phyloP scores from a whole-genome alignment of 2,113 vertebrate species.

The Cairina moschata region DNA sequence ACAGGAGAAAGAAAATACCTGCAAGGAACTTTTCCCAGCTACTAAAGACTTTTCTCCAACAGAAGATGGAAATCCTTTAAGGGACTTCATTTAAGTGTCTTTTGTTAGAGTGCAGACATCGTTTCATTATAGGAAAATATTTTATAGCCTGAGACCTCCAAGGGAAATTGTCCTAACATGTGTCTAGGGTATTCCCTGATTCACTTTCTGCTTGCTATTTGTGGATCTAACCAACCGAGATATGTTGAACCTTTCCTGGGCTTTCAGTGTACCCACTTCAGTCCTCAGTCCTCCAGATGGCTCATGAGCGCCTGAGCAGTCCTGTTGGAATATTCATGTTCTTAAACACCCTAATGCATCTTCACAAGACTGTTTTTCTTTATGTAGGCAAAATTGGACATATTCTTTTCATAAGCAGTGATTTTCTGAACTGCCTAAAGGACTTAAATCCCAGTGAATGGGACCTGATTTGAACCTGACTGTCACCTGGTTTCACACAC shows the following conservation, averaged over 20 bases:
- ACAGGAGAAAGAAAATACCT: not conserved
- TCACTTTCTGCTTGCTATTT: not conserved
- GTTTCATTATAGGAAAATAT: not conserved
- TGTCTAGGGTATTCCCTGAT: not conserved
- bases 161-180: not conserved
- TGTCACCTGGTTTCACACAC: not conserved
- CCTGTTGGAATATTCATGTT: not conserved
- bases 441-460: not conserved
- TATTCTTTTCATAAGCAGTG: not conserved
- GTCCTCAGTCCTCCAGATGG: rapidly evolving
- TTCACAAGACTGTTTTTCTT: not conserved
- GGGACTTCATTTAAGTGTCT: not conserved
- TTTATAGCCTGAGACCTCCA: not conserved
- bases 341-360: not conserved
- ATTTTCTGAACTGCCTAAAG: not conserved
- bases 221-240: not conserved
- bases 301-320: rapidly evolving
- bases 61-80: not conserved
- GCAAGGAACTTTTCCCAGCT: not conserved
- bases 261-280: not conserved
- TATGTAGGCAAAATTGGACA: not conserved
- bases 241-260: not conserved
- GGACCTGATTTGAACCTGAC: not conserved
- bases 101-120: not conserved
- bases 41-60: not conserved